Base-by-base conservation (phyloP, 2,113 vertebrate genomes). In the Macrotus californicus region DNA sequence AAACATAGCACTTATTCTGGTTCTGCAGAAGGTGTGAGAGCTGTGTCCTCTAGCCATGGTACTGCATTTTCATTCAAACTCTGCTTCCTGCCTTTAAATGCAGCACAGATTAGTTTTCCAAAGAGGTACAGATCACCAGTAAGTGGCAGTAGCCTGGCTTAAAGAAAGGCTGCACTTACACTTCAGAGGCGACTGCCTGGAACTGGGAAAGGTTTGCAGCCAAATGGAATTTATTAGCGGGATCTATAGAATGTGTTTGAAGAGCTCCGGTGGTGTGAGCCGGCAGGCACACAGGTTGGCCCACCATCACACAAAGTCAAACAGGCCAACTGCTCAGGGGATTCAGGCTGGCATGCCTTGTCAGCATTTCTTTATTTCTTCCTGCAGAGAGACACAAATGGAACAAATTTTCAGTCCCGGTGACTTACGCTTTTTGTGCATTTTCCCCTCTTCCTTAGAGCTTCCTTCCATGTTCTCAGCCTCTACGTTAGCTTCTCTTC, bases 1-100 rank as follows among this genome's bases (percentile, higher is more conserved):
- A 97, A 98, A 97, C 97, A 97, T 97, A 97, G 96, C 97, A 97
- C 97, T 98, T 98, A 97, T 97, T 98, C 94, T 97, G 97, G 97
- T 98, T 96, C 97, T 92, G 97, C 12, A 26, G 97, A 98, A 97
- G 97, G 97, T 97, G 97, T 97, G 98, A 98, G 97, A 95, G 95
- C 91, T 98, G 97, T 98, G 98, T 98, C 98, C 97, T 97, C 96
- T 95, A 98, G 97, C 96, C 98, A 95, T 75, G 96, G 94, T 97
- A 97, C 43, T 97, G 92, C 97, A 96, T 98, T 98, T 98, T 96
- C 95, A 98, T 98, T 98, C 97, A 96, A 96, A 97, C 95, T 94
- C 94, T 9, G 94, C 94, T 96, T 97, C 98, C 98, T 97, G 95
- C 82, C 97, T 98, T 97, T 73, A 94, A 97, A 96, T 84, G 95